Conservation (phyloP, 2,113 vertebrate genomes). For the Globicephala melas region DNA sequence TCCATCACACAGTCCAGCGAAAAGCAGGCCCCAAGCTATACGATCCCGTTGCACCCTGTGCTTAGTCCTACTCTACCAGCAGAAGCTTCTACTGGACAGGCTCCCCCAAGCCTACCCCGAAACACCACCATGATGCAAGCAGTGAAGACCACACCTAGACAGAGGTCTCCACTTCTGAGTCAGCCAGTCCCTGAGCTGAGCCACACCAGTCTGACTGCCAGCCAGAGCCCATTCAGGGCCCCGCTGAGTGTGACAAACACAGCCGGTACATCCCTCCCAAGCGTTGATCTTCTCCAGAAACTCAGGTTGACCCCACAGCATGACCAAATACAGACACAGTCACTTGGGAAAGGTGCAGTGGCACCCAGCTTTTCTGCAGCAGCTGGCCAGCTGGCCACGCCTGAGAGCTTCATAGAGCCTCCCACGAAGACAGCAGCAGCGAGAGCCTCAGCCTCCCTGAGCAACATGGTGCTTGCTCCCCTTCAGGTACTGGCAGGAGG, state of each 20-base stretch:
- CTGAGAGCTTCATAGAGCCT: conserved; percentile 94
- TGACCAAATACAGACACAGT: conserved; percentile 82
- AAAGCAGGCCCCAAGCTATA: conserved; percentile 81
- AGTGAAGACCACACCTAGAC: conserved; percentile 83
- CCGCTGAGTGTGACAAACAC: conserved; percentile 75
- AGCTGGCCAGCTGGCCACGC: conserved; percentile 88
- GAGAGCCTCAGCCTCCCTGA: conserved; percentile 73
- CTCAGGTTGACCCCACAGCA: conserved; percentile 88
- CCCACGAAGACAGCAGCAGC: conserved; percentile 78
- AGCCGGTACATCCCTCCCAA: conserved; percentile 80
- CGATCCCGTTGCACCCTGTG: conserved; percentile 82
- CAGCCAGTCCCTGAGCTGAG: conserved; percentile 80
- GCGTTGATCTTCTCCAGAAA: conserved; percentile 88
- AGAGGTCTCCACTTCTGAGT: conserved; percentile 87
- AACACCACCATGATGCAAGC: conserved; percentile 79
- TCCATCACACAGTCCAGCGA: conserved; percentile 83
- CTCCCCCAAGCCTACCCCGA: conserved; percentile 78
- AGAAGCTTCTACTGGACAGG: conserved; percentile 81
- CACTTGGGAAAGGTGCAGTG: conserved; percentile 85
- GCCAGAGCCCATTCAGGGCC: conserved; percentile 76
- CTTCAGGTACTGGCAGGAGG: conserved; percentile 82
- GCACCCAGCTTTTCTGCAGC: conserved; percentile 88
- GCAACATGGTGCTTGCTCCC: conserved; percentile 81
- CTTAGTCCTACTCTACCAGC: conserved; percentile 84
- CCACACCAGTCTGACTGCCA: conserved; percentile 69